phyloP scores from a whole-genome alignment of 2,797 vertebrate genomes.

The Liasis olivaceus region DNA sequence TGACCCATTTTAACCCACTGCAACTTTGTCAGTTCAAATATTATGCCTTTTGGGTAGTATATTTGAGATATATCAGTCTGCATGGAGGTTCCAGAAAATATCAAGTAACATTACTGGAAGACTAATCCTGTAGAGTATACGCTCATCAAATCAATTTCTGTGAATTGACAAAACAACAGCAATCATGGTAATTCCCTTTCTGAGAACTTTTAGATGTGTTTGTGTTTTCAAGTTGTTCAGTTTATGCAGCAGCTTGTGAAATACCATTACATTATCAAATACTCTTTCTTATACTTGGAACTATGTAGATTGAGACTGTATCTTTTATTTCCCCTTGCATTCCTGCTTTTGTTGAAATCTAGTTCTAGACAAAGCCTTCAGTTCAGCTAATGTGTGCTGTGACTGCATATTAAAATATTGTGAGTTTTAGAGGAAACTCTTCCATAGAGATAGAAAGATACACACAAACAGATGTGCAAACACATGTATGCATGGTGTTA shows the following conservation, averaged over 20 bases:
- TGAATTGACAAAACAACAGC: neutral
- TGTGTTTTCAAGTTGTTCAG: neutral
- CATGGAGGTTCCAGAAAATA: neutral
- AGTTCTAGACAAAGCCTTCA: neutral
- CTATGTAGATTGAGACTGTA: neutral
- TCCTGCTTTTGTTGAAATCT: neutral
- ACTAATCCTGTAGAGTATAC: neutral
- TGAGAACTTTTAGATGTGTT: neutral
- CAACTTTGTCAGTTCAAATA: neutral
- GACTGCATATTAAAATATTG: neutral
- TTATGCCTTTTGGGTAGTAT: neutral
- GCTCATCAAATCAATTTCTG: neutral
- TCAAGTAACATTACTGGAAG: neutral
- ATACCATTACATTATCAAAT: neutral
- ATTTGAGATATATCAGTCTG: neutral
- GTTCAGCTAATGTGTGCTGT: no score
- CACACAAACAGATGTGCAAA: no score
- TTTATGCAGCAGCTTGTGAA: neutral
- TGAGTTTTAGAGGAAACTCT: neutral
- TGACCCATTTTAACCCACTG: neutral
- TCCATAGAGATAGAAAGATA: neutral
- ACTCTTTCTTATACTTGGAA: neutral
- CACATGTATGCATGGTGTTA: neutral
- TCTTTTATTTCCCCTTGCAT: neutral
- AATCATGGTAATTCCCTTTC: neutral